phyloP scores from a whole-genome alignment of 1,140 invertebrate species.

The Apis laboriosa region DNA sequence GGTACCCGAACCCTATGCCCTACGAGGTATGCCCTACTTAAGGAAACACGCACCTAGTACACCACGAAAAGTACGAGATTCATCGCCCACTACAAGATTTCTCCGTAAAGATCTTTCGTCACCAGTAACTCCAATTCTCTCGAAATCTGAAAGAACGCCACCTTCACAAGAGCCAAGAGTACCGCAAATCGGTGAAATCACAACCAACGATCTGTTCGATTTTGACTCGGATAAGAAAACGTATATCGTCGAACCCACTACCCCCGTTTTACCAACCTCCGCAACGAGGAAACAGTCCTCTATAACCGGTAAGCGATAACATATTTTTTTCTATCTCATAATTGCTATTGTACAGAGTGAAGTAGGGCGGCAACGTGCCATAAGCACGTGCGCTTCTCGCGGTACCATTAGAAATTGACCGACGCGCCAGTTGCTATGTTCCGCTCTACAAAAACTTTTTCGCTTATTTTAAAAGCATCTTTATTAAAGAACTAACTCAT shows the following conservation, averaged over 20 bases:
- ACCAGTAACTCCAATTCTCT: conserved; percentile 21
- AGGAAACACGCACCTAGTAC: conserved; percentile 71
- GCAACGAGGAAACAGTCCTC: conserved; percentile 73
- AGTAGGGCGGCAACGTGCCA: neutral
- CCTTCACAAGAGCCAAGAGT: conserved; percentile 73
- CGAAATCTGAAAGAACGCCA: conserved; percentile 72
- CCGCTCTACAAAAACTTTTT: neutral
- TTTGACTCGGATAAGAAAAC: conserved; percentile 61
- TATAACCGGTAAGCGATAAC: conserved; percentile 74
- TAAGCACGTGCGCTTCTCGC: conserved; percentile 20
- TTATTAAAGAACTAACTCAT: neutral
- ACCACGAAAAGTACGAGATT: conserved; percentile 55
- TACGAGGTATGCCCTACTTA: conserved; percentile 77
- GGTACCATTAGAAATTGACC: neutral
- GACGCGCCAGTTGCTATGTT: no score
- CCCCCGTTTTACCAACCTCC: conserved; percentile 64
- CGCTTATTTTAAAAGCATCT: neutral
- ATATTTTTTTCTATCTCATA: neutral
- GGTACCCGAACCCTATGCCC: conserved; percentile 79
- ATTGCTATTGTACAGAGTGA: neutral
- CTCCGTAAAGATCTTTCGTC: conserved; percentile 35
- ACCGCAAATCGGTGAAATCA: conserved; percentile 71
- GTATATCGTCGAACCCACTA: conserved; percentile 63
- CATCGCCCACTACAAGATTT: conserved; percentile 23
- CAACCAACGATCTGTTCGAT: conserved; percentile 54